Evolutionary conservation across 2,888 invertebrate genomes (phyloP).

Genomic region (Synergus umbraculus): DNA sequence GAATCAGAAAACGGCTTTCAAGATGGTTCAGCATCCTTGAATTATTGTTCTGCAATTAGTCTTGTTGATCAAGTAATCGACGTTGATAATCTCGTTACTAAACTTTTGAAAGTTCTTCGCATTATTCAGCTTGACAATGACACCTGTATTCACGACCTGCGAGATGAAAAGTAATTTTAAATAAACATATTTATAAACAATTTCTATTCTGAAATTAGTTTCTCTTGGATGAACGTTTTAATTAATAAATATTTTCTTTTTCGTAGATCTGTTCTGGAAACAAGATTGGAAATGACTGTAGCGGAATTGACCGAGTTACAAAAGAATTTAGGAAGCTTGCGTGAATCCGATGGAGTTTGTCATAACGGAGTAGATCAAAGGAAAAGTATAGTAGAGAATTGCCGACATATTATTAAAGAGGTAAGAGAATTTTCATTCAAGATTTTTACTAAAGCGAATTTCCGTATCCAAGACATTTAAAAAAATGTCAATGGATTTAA

Average conservation of each 20-base stretch:
- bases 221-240: not conserved
- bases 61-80: constrained; percentile 87
- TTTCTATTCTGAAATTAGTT: not conserved
- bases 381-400: constrained; percentile 67
- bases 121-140: constrained; percentile 86
- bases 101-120: constrained; percentile 85
- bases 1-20: constrained; percentile 78
- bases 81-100: constrained; percentile 86
- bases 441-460: not conserved
- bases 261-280: constrained; percentile 70
- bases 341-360: constrained; percentile 63
- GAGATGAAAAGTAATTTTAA: constrained; percentile 81
- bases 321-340: constrained; percentile 62
- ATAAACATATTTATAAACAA: not conserved
- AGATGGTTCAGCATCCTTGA: constrained; percentile 73
- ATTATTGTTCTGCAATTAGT: constrained; percentile 80
- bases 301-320: constrained; percentile 65
- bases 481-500: constrained; percentile 9
- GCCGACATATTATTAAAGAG: constrained; percentile 67
- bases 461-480: not conserved
- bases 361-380: constrained; percentile 64
- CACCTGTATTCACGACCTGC: constrained; percentile 82
- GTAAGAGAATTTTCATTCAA: constrained; percentile 53
- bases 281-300: constrained; percentile 66
- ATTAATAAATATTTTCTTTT: constrained; percentile 37